phyloP scores from a whole-genome alignment of 2,888 invertebrate species.

The Phragmatobia fuliginosa region DNA sequence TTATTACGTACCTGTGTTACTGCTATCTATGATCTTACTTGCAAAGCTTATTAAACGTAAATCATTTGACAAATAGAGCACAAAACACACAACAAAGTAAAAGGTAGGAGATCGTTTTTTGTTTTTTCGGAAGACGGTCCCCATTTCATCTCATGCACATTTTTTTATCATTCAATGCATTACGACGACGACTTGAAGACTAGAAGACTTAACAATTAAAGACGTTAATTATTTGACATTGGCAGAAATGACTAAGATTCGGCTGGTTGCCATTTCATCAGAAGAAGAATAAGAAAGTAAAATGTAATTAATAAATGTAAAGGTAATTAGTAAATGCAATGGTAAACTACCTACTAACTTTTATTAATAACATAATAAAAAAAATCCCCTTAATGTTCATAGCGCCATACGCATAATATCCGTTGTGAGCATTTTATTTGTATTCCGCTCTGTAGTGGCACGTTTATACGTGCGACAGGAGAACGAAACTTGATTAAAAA shows the following conservation, averaged over 20 bases:
- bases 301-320: not conserved
- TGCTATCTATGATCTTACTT: too few species aligned
- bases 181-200: too few species aligned
- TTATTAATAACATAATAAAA: conserved; percentile 3
- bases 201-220: too few species aligned
- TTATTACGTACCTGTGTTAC: not conserved
- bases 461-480: conserved; percentile 67
- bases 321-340: conserved; percentile 1
- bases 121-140: too few species aligned
- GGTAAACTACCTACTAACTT: conserved; percentile 4
- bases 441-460: conserved; percentile 62
- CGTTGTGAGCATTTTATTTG: conserved; percentile 59
- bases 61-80: not conserved
- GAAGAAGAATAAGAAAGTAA: not conserved
- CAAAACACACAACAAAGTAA: not conserved
- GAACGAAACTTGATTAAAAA: conserved; percentile 68
- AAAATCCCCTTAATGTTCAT: not conserved
- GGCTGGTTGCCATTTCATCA: too few species aligned
- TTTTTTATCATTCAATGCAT: too few species aligned
- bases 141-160: too few species aligned
- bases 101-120: too few species aligned
- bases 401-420: conserved; percentile 40
- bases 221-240: too few species aligned
- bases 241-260: too few species aligned
- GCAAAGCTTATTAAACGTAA: too few species aligned